Evolutionary conservation across 1,140 invertebrate species (phyloP), one percentile per base, ranked within the genome.

Genomic region (Pararge aegeria): DNA sequence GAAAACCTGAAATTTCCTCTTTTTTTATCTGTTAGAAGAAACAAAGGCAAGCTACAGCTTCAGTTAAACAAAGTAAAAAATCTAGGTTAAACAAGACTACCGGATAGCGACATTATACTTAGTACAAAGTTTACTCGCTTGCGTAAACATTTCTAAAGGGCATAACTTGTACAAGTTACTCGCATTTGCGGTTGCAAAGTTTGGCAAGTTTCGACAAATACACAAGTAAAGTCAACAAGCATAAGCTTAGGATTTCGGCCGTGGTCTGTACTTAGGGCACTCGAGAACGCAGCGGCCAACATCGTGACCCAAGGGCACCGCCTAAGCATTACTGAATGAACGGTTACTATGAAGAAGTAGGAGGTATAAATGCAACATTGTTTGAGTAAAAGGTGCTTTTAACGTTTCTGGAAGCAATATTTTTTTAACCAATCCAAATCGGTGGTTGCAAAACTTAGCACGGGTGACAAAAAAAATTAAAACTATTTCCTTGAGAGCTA

Each of bases 181-280:
- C 49, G 42, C 50, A 29, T 52, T 59, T 59, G 57, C 51, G 57
- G 57, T 46, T 20, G 40, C 40, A 55, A 52, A 42, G 24, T 55
- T 46, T 19, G 19, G 42, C 42, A 44, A 59, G 27, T 53, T 59
- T 52, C 24, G 38, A 34, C 38, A 59, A 59, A 40, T 59, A 52
- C 42, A 59, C 38, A 59, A 52, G 38, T 19, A 24, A 53, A 59
- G 57, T 59, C 57, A 59, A 53, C 57, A 53, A 55, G 53, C 53
- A 55, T 55, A 46, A 55, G 52, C 40, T 42, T 13, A 42, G 53
- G 53, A 55, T 55, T 55, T 55, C 52, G 40, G 2, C 37, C 52
- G 16, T 54, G 38, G 38, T 42, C 38, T 40, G 27, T 55, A 46
- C 53, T 46, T 30, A 52, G 48, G 30, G 9, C 30, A 6, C 30